phyloP scores from a whole-genome alignment of 2,113 vertebrate genomes.

The Zingel zingel region DNA sequence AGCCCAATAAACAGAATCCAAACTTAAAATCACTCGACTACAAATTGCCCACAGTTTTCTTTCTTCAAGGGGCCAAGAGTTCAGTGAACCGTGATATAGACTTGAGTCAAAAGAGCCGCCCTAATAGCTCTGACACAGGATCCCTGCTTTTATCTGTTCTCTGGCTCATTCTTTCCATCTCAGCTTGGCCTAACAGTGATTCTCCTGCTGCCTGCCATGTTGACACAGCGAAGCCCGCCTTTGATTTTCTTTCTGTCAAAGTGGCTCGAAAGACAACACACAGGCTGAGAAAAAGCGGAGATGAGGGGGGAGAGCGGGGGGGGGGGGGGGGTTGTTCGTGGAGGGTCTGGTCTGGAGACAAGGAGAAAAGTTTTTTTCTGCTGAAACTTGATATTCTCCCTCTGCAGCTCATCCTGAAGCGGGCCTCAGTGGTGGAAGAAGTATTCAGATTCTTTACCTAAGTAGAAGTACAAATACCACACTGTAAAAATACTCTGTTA shows the following conservation, averaged over 20 bases:
- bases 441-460: too few species aligned
- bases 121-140: conserved; percentile 52
- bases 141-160: conserved; percentile 56
- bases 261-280: conserved; percentile 57
- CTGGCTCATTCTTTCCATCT: conserved; percentile 61
- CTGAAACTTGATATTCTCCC: conserved; percentile 45
- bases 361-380: conserved; percentile 9
- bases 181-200: conserved; percentile 17
- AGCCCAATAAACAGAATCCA: conserved; percentile 7
- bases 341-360: conserved; percentile 26
- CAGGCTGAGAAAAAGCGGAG: neutral
- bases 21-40: neutral
- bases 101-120: conserved; percentile 12
- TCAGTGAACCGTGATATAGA: conserved; percentile 49
- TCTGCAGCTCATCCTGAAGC: conserved; percentile 1
- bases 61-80: conserved; percentile 27
- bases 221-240: conserved; percentile 62
- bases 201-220: conserved; percentile 49
- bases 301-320: neutral
- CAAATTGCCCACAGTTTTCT: conserved; percentile 15
- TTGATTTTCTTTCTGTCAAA: conserved; percentile 55
- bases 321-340: neutral
- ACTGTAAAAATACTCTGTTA: too few species aligned
- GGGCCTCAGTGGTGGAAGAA: conserved; percentile 9
- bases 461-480: too few species aligned